Conservation (phyloP, 2,113 vertebrate species). For the Sylvilagus bachmani region DNA sequence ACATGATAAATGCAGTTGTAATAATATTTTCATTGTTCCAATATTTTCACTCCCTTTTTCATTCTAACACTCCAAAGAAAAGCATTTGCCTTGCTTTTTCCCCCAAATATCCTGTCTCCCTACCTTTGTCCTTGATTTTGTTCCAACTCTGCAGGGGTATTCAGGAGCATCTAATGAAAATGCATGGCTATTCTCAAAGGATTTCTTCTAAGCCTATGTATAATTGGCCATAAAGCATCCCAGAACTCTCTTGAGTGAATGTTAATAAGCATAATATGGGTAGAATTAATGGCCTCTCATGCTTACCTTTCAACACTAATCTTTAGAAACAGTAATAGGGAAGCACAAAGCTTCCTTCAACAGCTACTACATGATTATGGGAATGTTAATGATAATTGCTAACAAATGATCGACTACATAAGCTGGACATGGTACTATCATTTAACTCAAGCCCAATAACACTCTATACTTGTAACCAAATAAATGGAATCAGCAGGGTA, state of each 20-base stretch:
- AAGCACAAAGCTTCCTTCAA: background rate
- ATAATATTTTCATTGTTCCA: background rate
- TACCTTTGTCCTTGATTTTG: background rate
- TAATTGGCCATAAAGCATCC: background rate
- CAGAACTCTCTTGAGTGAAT: background rate
- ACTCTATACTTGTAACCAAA: background rate
- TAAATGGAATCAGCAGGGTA: background rate
- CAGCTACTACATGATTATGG: background rate
- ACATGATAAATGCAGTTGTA: background rate
- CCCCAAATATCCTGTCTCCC: background rate
- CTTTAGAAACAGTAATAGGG: background rate
- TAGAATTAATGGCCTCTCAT: background rate
- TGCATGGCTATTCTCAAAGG: background rate
- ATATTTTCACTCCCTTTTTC: background rate
- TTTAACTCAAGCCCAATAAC: background rate
- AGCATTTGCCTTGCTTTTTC: background rate
- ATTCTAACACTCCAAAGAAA: background rate
- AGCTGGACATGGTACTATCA: background rate
- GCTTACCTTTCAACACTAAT: background rate
- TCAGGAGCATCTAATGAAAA: background rate
- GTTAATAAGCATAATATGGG: background rate
- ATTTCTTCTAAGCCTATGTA: constrained; percentile 1
- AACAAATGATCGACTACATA: background rate
- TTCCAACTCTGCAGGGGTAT: background rate
- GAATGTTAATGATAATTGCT: background rate